Base-by-base conservation (phyloP, 1,140 invertebrate genomes). In the Zaprionus kolodkinae region DNA sequence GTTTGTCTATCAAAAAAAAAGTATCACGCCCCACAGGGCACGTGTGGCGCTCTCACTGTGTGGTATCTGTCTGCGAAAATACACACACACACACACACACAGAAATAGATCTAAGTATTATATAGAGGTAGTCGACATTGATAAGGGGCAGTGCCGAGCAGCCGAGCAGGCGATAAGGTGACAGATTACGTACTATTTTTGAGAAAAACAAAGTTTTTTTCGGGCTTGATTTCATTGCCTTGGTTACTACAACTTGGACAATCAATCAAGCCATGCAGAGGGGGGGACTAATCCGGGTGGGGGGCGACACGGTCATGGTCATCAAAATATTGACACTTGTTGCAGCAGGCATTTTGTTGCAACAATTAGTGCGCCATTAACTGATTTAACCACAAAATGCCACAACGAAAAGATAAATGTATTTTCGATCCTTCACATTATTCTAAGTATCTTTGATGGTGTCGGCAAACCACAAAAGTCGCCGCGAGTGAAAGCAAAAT, bases 241-340 rank as follows among this genome's bases (percentile, higher is more conserved):
- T 63, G 45, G 17, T 21, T 21, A 21, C 21, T 33, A 38, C 25
- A n/a, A n/a, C n/a, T n/a, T 48, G 59, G 27, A 33, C 52, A 33
- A 55, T 55, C 52, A 50, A 50, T 50, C 45, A 50, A 50, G 6
- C 27, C 27, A 30, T 3, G 10, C 1, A 6, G n/a, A n/a, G n/a
- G 21, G 21, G 21, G 21, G 21, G 21, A 1, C 21, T 21, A 1
- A 21, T 21, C 1, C 21, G 21, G 21, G 21, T 1, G 21, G 21
- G 21, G 21, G 21, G 21, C 21, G 21, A 21, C 77, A 87, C 50
- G 52, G 27, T 36, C 55, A n/a, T 45, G 33, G 13, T 45, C 61
- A 80, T 88, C 85, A 89, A 76, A 89, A 88, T 88, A 88, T 88
- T 88, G 85, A 89, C 85, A 85, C 81, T 88, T 88, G 84, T n/a